Evolutionary conservation across 2,113 vertebrate genomes (phyloP), one percentile per base, ranked within the genome.

Genomic region (Periophthalmus modestus): DNA sequence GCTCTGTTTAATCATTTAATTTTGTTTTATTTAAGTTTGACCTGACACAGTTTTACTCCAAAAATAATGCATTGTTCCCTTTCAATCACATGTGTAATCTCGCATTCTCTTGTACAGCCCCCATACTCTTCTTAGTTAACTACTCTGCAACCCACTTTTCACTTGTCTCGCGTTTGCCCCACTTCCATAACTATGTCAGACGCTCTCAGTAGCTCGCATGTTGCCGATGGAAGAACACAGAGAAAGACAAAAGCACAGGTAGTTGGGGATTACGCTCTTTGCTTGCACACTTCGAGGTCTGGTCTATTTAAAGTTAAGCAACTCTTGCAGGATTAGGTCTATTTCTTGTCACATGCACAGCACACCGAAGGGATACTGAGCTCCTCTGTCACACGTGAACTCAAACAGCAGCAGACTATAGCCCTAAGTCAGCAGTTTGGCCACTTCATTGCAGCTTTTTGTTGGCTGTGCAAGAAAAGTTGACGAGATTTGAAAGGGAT

Each of bases 241-340:
- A 85, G 78, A 78, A 66, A 81, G 73, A 77, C 74, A 69, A 78
- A 66, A 84, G 74, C 73, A 61, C 71, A 86, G 72, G 79, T 83
- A 84, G 76, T 68, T 69, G 66, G 63, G 81, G 85, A 89, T 91
- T 88, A 90, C n/a, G 24, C 78, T 71, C 54, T 16, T 14, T 28
- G 68, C 14, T 11, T 23, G 63, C 69, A 78, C 79, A 77, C 68
- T 36, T 84, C 67, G 12, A 66, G 71, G 80, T 77, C 43, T 79
- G 72, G 48, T 80, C 84, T 91, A 89, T 88, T 86, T 87, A 87
- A 81, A 87, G 89, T 72, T 67, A 82, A 36, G 74, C 62, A 85
- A 78, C 76, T 83, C 78, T 79, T 70, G n/a, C 52, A 74, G 80
- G 90, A 92, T 93, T 91, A 89, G 77, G 80, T 75, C 7, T 85